phyloP scores from a whole-genome alignment of 2,888 invertebrate genomes.

The Mesoligia furuncula region DNA sequence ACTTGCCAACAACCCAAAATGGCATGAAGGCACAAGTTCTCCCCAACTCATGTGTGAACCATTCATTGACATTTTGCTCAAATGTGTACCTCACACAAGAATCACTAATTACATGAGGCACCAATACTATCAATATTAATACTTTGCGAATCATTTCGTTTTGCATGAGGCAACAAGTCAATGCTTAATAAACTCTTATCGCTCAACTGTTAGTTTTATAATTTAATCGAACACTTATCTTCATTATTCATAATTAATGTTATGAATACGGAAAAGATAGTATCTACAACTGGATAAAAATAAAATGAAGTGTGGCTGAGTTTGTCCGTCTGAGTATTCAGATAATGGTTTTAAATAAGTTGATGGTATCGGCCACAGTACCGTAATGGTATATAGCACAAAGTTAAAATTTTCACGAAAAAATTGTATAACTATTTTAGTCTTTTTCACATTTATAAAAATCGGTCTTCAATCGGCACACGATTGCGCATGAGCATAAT shows the following conservation, averaged over 20 bases:
- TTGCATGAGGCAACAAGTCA: conserved; percentile 13
- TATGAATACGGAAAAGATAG: conserved; percentile 23
- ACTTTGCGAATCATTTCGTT: conserved; percentile 58
- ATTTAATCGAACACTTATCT: conserved; percentile 54
- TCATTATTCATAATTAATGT: conserved; percentile 16
- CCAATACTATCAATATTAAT: conserved; percentile 48
- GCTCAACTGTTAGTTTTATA: conserved; percentile 49
- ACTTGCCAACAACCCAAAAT: conserved; percentile 67
- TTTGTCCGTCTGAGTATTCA: not conserved
- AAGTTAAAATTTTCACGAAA: too few relatives aligned
- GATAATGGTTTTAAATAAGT: not conserved
- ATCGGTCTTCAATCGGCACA: too few relatives aligned
- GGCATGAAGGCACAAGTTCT: conserved; percentile 54
- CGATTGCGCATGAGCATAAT: too few relatives aligned
- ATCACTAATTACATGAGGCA: conserved; percentile 64
- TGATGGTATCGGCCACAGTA: too few relatives aligned
- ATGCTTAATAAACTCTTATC: conserved; percentile 42
- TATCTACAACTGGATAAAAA: not conserved
- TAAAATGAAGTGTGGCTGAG: not conserved
- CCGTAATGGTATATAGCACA: too few relatives aligned
- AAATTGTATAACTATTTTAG: too few relatives aligned
- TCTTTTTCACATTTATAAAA: too few relatives aligned
- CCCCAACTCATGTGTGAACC: conserved; percentile 65
- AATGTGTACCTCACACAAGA: conserved; percentile 72
- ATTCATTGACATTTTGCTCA: conserved; percentile 66